Evolutionary conservation across 2,888 invertebrate genomes (phyloP).

Genomic region (Tuberolachnus salignus): DNA sequence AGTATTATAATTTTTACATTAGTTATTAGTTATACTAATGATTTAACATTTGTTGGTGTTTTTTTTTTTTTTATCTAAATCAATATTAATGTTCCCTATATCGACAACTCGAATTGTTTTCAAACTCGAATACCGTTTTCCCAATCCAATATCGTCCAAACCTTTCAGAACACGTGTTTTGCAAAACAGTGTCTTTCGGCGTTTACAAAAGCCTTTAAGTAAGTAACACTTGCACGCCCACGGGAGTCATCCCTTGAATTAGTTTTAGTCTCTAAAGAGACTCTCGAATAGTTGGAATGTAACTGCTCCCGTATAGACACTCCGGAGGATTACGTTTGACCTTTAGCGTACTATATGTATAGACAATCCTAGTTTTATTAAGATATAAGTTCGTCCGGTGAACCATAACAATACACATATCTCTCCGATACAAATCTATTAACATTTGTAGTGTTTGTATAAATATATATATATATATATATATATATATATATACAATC

Average conservation of each 20-base stretch:
- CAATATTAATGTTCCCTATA: no score
- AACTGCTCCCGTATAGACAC: constrained; percentile 24
- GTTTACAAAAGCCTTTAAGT: constrained; percentile 45
- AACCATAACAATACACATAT: not conserved
- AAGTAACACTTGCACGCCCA: constrained; percentile 35
- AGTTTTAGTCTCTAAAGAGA: constrained; percentile 51
- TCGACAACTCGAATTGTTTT: not conserved
- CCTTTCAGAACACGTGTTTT: constrained; percentile 43
- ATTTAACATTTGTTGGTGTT: no score
- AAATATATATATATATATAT: not conserved
- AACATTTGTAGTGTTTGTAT: not conserved
- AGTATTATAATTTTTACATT: no score
- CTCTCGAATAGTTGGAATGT: constrained; percentile 31
- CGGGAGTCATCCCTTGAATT: constrained; percentile 40
- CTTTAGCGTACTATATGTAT: not conserved
- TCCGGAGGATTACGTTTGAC: constrained; percentile 44
- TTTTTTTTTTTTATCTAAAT: no score
- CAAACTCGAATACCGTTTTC: not conserved
- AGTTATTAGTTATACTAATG: no score
- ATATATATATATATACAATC: no score
- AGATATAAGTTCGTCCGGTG: constrained; percentile 31
- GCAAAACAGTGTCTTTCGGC: not conserved
- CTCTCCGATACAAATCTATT: constrained; percentile 34
- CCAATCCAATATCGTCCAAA: constrained; percentile 29
- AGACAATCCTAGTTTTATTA: constrained; percentile 21